phyloP scores from a whole-genome alignment of 2,888 invertebrate genomes.

The Drosophila infuscata region DNA sequence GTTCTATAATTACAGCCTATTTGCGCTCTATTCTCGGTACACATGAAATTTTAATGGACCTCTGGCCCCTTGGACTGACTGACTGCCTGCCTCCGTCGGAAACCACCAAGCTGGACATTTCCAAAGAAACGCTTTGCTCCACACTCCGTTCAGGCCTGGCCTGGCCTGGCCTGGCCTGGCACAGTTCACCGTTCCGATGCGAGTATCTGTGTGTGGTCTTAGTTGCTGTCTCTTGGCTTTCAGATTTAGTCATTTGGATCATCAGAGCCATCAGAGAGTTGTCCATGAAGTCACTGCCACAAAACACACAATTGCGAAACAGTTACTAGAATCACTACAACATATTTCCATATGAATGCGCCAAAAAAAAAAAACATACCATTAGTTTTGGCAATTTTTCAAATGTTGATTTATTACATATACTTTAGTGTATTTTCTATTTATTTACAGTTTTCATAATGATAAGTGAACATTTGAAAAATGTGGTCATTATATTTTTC shows the following conservation, averaged over 20 bases:
- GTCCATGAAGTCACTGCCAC: neutral
- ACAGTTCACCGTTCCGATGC: conserved; percentile 5
- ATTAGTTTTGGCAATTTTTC: neutral
- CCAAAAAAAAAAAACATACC: neutral
- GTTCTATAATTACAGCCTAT: conserved; percentile 76
- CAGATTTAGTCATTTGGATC: conserved; percentile 62
- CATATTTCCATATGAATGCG: neutral
- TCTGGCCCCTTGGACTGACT: conserved; percentile 15
- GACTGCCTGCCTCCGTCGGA: conserved; percentile 2
- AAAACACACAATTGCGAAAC: neutral
- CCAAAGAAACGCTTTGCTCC: conserved; percentile 43
- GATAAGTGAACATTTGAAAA: neutral
- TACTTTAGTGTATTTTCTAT: neutral
- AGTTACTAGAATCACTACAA: neutral
- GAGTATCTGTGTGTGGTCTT: conserved; percentile 52
- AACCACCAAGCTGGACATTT: conserved; percentile 43
- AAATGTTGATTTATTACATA: neutral
- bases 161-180: neutral
- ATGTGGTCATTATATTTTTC: neutral
- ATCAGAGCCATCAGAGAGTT: conserved; percentile 32
- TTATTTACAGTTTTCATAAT: neutral
- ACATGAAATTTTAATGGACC: conserved; percentile 71
- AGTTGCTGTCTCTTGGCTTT: conserved; percentile 37
- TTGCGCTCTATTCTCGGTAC: conserved; percentile 72
- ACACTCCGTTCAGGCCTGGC: neutral